Evolutionary conservation across 53 echinoderm and acorn worm species (phyloP).

Genomic region (Echinometra lucunter): DNA sequence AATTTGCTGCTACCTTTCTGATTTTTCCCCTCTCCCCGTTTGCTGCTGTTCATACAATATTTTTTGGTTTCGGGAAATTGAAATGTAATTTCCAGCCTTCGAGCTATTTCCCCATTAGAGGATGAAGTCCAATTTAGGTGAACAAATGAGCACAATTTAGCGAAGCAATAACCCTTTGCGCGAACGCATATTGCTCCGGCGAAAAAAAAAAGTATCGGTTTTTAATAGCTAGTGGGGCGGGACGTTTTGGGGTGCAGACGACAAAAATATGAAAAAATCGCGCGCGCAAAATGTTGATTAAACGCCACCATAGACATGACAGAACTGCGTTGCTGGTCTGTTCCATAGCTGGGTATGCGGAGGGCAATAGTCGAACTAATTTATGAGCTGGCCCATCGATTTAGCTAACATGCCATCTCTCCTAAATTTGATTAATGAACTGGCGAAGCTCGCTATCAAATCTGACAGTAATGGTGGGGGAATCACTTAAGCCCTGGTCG

Average conservation of each 20-base stretch:
- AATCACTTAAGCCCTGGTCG: conserved; percentile 53
- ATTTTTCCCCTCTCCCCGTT: neutral
- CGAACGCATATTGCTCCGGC: conserved; percentile 29
- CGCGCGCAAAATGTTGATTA: conserved; percentile 54
- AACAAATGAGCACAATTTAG: conserved; percentile 66
- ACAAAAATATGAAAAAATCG: neutral
- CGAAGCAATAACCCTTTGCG: conserved; percentile 54
- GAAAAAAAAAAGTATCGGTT: conserved; percentile 13
- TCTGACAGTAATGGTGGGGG: conserved; percentile 54
- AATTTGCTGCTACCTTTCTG: conserved; percentile 12
- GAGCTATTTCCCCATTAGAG: conserved; percentile 64
- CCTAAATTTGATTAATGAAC: conserved; percentile 52
- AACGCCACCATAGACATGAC: conserved; percentile 13
- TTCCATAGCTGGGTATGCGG: neutral
- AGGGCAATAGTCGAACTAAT: conserved; percentile 50
- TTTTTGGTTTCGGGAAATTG: conserved; percentile 36
- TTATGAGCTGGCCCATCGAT: conserved; percentile 42
- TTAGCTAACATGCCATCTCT: conserved; percentile 21
- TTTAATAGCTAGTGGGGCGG: conserved; percentile 20
- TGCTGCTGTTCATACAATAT: neutral
- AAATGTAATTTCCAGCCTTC: conserved; percentile 66
- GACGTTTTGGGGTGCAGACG: conserved; percentile 21
- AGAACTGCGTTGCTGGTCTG: neutral
- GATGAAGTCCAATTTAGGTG: conserved; percentile 67
- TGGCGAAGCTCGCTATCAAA: conserved; percentile 50